Evolutionary conservation across 2,113 vertebrate genomes (phyloP).

Genomic region (Paramisgurnus dabryanus): DNA sequence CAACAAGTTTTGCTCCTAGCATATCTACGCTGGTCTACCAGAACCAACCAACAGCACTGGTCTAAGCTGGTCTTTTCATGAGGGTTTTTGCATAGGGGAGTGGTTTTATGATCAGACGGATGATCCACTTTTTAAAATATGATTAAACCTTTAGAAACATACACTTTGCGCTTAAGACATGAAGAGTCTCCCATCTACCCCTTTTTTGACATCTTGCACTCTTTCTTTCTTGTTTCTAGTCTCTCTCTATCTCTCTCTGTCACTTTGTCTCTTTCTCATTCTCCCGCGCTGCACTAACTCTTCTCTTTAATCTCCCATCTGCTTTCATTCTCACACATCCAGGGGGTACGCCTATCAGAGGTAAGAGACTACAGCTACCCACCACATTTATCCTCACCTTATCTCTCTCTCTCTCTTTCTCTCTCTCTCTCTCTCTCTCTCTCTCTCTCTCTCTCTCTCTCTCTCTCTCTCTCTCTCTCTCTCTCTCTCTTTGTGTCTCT

Average conservation of each 20-base stretch:
- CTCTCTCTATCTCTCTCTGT: slow-evolving; percentile 62
- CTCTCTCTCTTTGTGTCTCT: neutral
- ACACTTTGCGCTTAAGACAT: slow-evolving; percentile 70
- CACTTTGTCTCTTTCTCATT: slow-evolving; percentile 54
- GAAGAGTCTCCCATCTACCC: slow-evolving; percentile 53
- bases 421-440: neutral
- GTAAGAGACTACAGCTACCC: slow-evolving; percentile 91
- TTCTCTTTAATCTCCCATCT: slow-evolving; percentile 95
- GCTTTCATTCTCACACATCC: slow-evolving; percentile 96
- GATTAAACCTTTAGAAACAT: neutral
- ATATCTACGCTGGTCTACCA: no score
- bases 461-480: neutral
- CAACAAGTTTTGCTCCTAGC: no score
- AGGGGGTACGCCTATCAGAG: slow-evolving; percentile 96
- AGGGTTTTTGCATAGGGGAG: neutral
- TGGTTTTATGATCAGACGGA: no score
- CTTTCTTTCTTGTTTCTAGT: slow-evolving; percentile 61
- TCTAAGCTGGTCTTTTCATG: no score
- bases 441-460: slow-evolving; percentile 48
- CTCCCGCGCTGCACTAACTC: slow-evolving; percentile 84
- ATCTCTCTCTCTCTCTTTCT: slow-evolving; percentile 59
- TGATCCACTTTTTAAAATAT: neutral
- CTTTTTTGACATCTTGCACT: slow-evolving; percentile 39
- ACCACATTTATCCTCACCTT: slow-evolving; percentile 80
- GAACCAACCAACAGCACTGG: no score